Conservation (phyloP, 2,888 invertebrate species). For the Cryptophagus acutangulus region DNA sequence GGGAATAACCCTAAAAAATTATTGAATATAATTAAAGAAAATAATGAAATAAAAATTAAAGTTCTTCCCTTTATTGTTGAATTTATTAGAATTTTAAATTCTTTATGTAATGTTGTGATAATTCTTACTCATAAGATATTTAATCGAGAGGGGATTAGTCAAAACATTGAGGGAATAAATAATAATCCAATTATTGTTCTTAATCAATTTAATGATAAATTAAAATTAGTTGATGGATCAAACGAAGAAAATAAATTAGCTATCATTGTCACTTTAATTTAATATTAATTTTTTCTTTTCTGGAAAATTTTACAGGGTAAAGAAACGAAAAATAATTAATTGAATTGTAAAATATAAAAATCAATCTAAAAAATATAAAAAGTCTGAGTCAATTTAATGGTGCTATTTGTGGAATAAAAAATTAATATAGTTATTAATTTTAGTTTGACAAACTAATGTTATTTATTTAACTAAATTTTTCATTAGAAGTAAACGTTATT, state of each 20-base stretch:
- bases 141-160: conserved; percentile 54
- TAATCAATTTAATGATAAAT: conserved; percentile 57
- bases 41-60: conserved; percentile 46
- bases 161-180: conserved; percentile 53
- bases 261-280: conserved; percentile 58
- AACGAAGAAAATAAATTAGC: conserved; percentile 64
- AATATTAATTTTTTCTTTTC: conserved; percentile 30
- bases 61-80: conserved; percentile 44
- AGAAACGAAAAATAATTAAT: conserved; percentile 51
- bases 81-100: conserved; percentile 56
- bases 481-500: conserved; percentile 60
- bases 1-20: conserved; percentile 67
- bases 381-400: conserved; percentile 54
- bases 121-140: conserved; percentile 51
- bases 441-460: conserved; percentile 65
- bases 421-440: conserved; percentile 57
- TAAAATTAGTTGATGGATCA: conserved; percentile 56
- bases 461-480: conserved; percentile 54
- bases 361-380: conserved; percentile 44
- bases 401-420: conserved; percentile 66
- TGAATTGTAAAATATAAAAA: conserved; percentile 52
- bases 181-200: conserved; percentile 53
- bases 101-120: conserved; percentile 49
- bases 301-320: conserved; percentile 34
- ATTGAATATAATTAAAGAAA: conserved; percentile 59